Evolutionary conservation across 2,113 vertebrate species (phyloP).

Genomic region (Phrynocephalus versicolor): DNA sequence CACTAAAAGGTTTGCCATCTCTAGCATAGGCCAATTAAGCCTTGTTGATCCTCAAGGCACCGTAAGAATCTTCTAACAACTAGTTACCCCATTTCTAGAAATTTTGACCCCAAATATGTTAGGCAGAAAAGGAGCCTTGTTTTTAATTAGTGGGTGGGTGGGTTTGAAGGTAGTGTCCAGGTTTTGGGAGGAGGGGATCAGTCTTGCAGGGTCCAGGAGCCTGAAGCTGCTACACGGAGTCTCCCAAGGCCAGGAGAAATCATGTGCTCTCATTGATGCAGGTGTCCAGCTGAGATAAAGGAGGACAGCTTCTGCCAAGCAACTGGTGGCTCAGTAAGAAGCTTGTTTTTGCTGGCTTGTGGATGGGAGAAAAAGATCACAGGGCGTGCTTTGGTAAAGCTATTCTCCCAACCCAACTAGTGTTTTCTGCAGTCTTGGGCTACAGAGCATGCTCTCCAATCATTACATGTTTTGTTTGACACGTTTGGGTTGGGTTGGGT

Average conservation of each 20-base stretch:
- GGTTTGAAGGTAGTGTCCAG: background rate
- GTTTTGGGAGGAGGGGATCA: too few species aligned
- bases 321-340: background rate
- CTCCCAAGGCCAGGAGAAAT: background rate
- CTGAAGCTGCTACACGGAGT: background rate
- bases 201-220: background rate
- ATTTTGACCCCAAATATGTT: background rate
- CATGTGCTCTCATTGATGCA: constrained; percentile 10
- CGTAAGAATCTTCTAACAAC: too few species aligned
- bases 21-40: too few species aligned
- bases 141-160: too few species aligned
- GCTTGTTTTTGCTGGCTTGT: background rate
- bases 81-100: too few species aligned
- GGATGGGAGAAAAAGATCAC: background rate
- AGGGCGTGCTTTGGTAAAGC: background rate
- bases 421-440: background rate
- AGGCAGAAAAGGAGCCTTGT: background rate
- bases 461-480: background rate
- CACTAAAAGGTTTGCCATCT: too few species aligned
- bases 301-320: background rate
- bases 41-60: too few species aligned
- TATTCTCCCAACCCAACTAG: too few species aligned
- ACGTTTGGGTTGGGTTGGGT: background rate
- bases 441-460: background rate
- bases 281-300: constrained; percentile 23